Base-by-base conservation (phyloP, 2,113 vertebrate species). In the Labrus mixtus region DNA sequence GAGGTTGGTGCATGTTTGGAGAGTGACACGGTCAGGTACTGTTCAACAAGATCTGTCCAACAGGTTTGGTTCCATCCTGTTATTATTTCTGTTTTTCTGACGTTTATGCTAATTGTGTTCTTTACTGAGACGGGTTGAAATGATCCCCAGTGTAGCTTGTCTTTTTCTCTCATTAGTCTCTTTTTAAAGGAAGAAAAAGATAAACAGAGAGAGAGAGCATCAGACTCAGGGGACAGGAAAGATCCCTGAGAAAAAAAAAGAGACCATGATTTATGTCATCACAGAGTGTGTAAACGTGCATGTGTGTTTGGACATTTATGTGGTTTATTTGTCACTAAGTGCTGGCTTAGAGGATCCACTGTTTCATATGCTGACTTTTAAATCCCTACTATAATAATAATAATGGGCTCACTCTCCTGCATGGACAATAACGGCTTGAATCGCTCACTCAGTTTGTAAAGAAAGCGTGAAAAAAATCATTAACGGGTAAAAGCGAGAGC, bases 321-420 rank as follows among this genome's bases (percentile, higher is more conserved):
- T 4, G 29, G 29, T 33, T 33, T 33, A 33, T 33, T 33, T 33
- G 64, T 69, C 65, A 74, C 50, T 76, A 36, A 85, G 85, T 89
- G 78, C 79, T 50, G 59, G 46, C 70, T 70, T 82, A 87, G 70
- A 81, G 78, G 85, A 91, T 88, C 25, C 62, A 61, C 33, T 3
- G 3, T 67, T 64, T 63, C 54, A 61, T 71, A 70, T 56, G 48
- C 68, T 71, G 59, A 72, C 72, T 88, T 78, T 41, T 51, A 46
- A 56, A 61, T 73, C 54, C 62, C 39, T 20, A 13, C 29, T 77
- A 39, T 57, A 43, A 62, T 67, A 71, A 65, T 33, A 33, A 33
- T 33, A 33, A 33, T 59, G 46, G 25, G 4, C 12, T 36, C 67
- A 29, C 53, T 41, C 12, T 22, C 56, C 70, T 11, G 7, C 46